Evolutionary conservation across 1,140 invertebrate genomes (phyloP).

Genomic region (Pogonomyrmex californicus): DNA sequence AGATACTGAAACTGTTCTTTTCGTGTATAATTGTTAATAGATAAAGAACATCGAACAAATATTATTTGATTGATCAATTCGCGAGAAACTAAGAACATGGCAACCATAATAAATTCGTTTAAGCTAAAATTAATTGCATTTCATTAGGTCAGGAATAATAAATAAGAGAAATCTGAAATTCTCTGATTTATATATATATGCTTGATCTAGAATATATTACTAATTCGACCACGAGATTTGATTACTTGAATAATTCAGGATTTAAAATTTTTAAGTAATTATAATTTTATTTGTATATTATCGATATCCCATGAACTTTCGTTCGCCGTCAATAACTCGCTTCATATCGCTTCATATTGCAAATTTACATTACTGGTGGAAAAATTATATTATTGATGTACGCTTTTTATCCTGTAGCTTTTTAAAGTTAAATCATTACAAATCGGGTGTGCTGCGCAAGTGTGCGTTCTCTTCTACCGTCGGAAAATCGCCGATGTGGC

Average conservation of each 20-base stretch:
- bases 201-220: not conserved
- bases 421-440: slow-evolving; percentile 20
- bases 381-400: slow-evolving; percentile 7
- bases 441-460: not conserved
- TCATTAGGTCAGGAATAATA: not conserved
- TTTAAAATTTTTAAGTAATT: not conserved
- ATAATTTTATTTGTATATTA: not conserved
- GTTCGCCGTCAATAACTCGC: not conserved
- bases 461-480: slow-evolving; percentile 12
- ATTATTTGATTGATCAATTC: not conserved
- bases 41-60: not conserved
- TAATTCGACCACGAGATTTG: not conserved
- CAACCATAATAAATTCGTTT: not conserved
- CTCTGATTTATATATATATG: not conserved
- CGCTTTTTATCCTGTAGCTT: slow-evolving; percentile 7
- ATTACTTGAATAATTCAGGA: not conserved
- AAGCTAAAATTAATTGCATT: not conserved
- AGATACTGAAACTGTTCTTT: too few relatives aligned
- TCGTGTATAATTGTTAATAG: not conserved
- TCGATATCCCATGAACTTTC: not conserved
- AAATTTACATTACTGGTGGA: not conserved
- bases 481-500: slow-evolving; percentile 53
- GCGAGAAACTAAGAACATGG: not conserved
- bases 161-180: not conserved
- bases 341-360: not conserved